Base-by-base conservation (phyloP, 2,888 invertebrate genomes). In the Sicus ferrugineus region DNA sequence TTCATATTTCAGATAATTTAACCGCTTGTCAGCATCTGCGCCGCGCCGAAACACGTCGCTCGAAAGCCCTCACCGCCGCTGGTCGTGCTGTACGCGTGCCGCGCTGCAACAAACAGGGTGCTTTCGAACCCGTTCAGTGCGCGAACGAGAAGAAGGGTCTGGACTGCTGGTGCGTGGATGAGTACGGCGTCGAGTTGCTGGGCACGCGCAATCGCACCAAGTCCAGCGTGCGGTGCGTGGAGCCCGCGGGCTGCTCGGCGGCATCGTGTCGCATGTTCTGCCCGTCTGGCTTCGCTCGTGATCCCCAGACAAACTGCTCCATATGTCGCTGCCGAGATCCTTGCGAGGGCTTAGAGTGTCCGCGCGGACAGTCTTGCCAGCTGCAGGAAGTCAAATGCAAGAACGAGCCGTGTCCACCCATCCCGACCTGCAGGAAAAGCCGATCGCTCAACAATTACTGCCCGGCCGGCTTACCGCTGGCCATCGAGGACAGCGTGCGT, bases 251-350 rank as follows among this genome's bases (percentile, higher is more conserved):
- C 1, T 95, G 95, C 79, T 90, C 92, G 0, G 92, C 92, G 0
- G 92, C 92, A 76, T 92, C 92, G 0, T 95, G 95, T 79, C 89
- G 95, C 52, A 95, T 95, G 95, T 89, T 94, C 73, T 95, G 95
- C 77, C 92, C 94, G 0, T 89, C 93, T 69, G 94, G 94, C 46
- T 95, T 95, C 82, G 90, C 92, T 74, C 85, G 90, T 62, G 88
- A 93, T 77, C 86, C 88, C 52, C 76, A 86, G 19, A 88, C 88
- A 2, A 94, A 95, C 5, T 95, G 95, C 77, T 91, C 92, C 0
- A 86, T 91, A 56, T 95, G 95, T 84, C 90, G 91, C 79, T 95
- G 95, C 78, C 87, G 92, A 6, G 93, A 94, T 83, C 94, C 94
- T 0, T 95, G 95, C 77, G 88, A 90, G 21, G 89, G 89, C 0